phyloP scores from a whole-genome alignment of 2,113 vertebrate species.

The Ia io region DNA sequence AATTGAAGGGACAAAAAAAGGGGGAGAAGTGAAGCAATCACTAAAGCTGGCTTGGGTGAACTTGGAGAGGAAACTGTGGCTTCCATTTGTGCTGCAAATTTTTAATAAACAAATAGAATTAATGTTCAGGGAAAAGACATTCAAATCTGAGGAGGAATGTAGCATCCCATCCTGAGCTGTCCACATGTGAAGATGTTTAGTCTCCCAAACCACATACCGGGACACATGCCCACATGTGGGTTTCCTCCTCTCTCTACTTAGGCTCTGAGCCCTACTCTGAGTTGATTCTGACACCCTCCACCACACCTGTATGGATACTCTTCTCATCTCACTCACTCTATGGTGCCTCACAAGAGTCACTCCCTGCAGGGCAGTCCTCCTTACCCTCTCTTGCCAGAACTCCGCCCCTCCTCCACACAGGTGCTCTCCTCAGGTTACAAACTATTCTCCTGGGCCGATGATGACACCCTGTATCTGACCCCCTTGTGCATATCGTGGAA shows the following conservation, averaged over 20 bases:
- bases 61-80: not conserved
- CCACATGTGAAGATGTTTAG: not conserved
- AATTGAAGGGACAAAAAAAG: not conserved
- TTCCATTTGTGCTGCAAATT: not conserved
- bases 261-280: no score
- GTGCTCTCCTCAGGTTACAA: not conserved
- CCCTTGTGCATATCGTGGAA: not conserved
- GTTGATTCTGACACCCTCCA: not conserved
- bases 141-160: not conserved
- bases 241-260: not conserved
- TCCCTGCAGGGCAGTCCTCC: not conserved
- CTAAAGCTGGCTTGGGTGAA: no score
- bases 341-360: not conserved
- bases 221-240: not conserved
- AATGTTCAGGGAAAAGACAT: not conserved
- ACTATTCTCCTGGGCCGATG: not conserved
- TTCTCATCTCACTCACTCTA: not conserved
- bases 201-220: not conserved
- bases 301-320: not conserved
- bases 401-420: not conserved
- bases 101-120: not conserved
- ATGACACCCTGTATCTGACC: not conserved
- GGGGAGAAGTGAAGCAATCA: no score
- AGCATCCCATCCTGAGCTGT: not conserved
- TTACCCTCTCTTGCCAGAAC: not conserved